Base-by-base conservation (phyloP, 2,113 vertebrate species). In the Stictonetta naevosa region DNA sequence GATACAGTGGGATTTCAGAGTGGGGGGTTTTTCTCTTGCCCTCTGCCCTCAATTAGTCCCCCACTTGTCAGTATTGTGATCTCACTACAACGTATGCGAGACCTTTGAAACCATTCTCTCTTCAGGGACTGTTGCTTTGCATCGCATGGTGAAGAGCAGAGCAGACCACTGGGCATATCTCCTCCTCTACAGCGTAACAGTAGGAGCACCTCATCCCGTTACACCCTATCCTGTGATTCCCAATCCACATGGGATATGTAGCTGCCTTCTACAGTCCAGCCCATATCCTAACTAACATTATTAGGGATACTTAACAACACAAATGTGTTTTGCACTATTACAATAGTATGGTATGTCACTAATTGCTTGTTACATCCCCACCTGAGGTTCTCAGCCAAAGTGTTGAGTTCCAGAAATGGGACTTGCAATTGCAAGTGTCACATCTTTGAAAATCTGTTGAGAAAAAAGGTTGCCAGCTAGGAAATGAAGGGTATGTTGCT, bases 111-210 rank as follows among this genome's bases (percentile, higher is more conserved):
- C 2, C 2, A n/a, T 12, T 80, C 20, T 31, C 31, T 58, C 38
- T 36, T 4, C 20, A 72, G 18, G 19, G 29, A 58, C 12, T 0
- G 0, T 42, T 22, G 42, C 34, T 63, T 53, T 42, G 28, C 16
- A 17, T 17, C n/a, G 36, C 78, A 72, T 26, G 26, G 29, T 76
- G 20, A 72, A 68, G 13, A 77, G 33, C 26, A n/a, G 34, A 56
- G 34, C 36, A 83, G 20, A 46, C 13, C 40, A 10, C 29, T 67
- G 19, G 12, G 15, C 31, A 42, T 19, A 72, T 63, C 69, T 53
- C 17, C 8, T 83, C 55, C 19, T 34, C 53, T 64, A n/a, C 42
- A 63, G 10, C 0, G 0, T 53, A 68, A 53, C 2, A 2, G 63
- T 6, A 68, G 48, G 52, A 48, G 33, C 20, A 58, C 2, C 7